phyloP scores from a whole-genome alignment of 1,140 invertebrate species.

The Eulimnadia texana region DNA sequence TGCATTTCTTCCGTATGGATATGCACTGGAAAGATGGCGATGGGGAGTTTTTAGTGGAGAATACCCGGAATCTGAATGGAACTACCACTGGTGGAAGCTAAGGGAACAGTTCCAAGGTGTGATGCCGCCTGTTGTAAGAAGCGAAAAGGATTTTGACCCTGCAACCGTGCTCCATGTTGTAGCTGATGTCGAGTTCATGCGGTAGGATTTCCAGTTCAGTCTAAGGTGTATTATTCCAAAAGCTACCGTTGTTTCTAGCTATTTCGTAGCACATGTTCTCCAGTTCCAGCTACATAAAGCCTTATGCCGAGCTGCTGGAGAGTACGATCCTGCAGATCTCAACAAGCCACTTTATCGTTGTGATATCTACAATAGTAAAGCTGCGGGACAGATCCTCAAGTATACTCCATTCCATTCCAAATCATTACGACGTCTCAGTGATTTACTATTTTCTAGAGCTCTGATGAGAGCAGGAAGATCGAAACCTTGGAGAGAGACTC shows the following conservation, averaged over 20 bases:
- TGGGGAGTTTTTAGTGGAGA: constrained; percentile 71
- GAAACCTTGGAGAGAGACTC: constrained; percentile 43
- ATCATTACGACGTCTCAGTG: neutral
- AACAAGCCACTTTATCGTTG: constrained; percentile 43
- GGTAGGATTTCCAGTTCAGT: constrained; percentile 41
- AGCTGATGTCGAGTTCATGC: constrained; percentile 67
- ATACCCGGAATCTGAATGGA: constrained; percentile 50
- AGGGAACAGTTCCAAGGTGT: constrained; percentile 62
- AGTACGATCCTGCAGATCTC: constrained; percentile 53
- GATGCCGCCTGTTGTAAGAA: constrained; percentile 54
- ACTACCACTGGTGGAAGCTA: constrained; percentile 56
- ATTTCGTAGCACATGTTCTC: constrained; percentile 71
- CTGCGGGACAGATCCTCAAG: constrained; percentile 30
- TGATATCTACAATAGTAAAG: constrained; percentile 38
- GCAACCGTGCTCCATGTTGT: constrained; percentile 71
- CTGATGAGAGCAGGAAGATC: constrained; percentile 43
- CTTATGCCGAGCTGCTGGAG: constrained; percentile 59
- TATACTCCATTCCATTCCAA: constrained; percentile 18
- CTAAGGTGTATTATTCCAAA: no score
- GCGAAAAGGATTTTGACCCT: constrained; percentile 68
- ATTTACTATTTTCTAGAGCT: constrained; percentile 26
- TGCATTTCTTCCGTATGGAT: constrained; percentile 73
- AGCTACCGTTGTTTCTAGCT: constrained; percentile 35
- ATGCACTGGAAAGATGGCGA: constrained; percentile 72
- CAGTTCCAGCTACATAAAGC: constrained; percentile 84